Percentiles rank a stretch among this genome's conserved stretches.
These are phyloP conservation scores for Brenthis daphne DNA, from an alignment of 2,888 invertebrate genomes.

Conservation along the genomic window DNA sequence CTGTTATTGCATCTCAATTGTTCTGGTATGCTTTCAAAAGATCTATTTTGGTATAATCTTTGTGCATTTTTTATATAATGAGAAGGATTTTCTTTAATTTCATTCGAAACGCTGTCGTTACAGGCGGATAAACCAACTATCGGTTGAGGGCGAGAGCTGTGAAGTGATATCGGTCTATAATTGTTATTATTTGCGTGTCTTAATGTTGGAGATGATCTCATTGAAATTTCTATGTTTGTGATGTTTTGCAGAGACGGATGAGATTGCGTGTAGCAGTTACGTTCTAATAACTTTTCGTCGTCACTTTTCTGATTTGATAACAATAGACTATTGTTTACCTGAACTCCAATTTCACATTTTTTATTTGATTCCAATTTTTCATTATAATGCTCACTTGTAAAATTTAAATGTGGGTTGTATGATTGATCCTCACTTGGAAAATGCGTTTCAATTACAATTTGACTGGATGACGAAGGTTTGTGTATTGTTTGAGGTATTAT, in stretches of 20 bases:
- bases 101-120: conserved; percentile 65
- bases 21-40: conserved; percentile 77
- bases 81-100: conserved; percentile 70
- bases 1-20: conserved; percentile 66
- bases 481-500: conserved; percentile 75
- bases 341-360: conserved; percentile 64
- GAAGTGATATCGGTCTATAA: conserved; percentile 76
- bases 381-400: conserved; percentile 47
- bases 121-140: conserved; percentile 48
- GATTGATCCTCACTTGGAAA: conserved; percentile 68
- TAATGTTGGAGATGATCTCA: conserved; percentile 63
- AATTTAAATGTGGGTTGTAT: conserved; percentile 49
- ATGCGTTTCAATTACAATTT: conserved; percentile 75
- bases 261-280: conserved; percentile 62
- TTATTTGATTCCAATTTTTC: conserved; percentile 53
- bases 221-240: conserved; percentile 76
- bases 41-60: conserved; percentile 73
- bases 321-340: conserved; percentile 59
- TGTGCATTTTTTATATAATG: conserved; percentile 74
- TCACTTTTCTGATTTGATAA: conserved; percentile 76
- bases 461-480: conserved; percentile 66
- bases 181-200: conserved; percentile 58
- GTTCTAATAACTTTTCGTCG: conserved; percentile 76
- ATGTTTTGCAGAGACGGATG: conserved; percentile 75
- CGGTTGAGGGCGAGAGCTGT: conserved; percentile 62